Conservation (phyloP, 2,797 vertebrate genomes). For the Leptodactylus fallax region DNA sequence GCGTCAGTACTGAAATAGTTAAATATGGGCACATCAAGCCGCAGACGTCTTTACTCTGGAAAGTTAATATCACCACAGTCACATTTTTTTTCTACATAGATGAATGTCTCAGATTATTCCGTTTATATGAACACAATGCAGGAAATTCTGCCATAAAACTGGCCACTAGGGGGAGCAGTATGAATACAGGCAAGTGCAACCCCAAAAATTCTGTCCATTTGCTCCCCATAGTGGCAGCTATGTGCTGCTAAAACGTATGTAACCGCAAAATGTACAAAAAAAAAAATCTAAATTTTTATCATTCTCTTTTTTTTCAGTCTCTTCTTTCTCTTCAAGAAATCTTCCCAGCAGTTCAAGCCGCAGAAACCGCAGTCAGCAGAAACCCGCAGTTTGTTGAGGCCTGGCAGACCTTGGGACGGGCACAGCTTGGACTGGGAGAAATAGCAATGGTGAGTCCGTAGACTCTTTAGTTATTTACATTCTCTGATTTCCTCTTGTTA, state of each 20-base stretch:
- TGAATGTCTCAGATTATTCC: neutral
- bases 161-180: neutral
- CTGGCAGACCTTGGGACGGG: conserved; percentile 93
- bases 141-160: neutral
- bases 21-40: too few species aligned
- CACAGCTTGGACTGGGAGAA: conserved; percentile 93
- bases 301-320: conserved; percentile 76
- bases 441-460: conserved; percentile 86
- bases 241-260: neutral
- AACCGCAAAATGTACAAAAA: neutral
- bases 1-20: neutral
- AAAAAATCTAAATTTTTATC: neutral
- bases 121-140: neutral
- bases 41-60: neutral
- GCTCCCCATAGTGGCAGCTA: neutral
- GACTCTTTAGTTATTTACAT: too few species aligned
- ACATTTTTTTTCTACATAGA: neutral
- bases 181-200: neutral
- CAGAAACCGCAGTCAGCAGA: conserved; percentile 90
- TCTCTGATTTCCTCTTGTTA: too few species aligned
- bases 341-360: conserved; percentile 92
- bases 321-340: conserved; percentile 89
- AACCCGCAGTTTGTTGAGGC: conserved; percentile 91
- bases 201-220: neutral
- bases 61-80: neutral